Conservation (phyloP, 2,113 vertebrate species). For the Podocnemis expansa region DNA sequence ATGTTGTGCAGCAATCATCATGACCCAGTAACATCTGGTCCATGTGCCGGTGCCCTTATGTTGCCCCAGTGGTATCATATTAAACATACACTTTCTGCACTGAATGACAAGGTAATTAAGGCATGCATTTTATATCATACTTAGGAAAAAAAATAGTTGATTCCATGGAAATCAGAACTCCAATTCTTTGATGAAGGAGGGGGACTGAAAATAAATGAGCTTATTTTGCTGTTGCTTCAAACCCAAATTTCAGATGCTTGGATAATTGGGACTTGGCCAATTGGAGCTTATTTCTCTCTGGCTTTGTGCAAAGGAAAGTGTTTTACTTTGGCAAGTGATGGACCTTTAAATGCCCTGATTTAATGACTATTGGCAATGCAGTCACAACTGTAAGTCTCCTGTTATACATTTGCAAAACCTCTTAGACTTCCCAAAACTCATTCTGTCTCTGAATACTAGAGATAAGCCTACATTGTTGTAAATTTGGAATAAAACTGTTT, state of each 20-base stretch:
- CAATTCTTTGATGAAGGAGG: constrained; percentile 14
- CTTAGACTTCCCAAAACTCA: neutral
- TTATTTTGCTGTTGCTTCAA: neutral
- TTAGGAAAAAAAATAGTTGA: neutral
- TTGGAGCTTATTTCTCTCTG: neutral
- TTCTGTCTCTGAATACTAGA: neutral
- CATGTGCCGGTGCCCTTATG: constrained; percentile 39
- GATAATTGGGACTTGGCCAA: neutral
- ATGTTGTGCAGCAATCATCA: constrained; percentile 29
- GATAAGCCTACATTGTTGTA: neutral
- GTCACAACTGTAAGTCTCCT: neutral
- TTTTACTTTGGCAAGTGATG: neutral
- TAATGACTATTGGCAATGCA: neutral
- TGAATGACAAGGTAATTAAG: neutral
- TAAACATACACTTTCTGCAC: neutral
- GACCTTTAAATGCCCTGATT: neutral
- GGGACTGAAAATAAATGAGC: neutral
- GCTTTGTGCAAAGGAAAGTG: neutral
- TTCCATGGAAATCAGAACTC: neutral
- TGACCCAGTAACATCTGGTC: constrained; percentile 23
- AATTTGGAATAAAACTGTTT: neutral
- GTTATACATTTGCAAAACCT: neutral
- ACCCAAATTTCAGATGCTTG: neutral
- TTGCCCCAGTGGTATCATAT: neutral
- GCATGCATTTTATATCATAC: neutral